Base-by-base conservation (phyloP, 2,888 invertebrate species). In the Rhingia rostrata region DNA sequence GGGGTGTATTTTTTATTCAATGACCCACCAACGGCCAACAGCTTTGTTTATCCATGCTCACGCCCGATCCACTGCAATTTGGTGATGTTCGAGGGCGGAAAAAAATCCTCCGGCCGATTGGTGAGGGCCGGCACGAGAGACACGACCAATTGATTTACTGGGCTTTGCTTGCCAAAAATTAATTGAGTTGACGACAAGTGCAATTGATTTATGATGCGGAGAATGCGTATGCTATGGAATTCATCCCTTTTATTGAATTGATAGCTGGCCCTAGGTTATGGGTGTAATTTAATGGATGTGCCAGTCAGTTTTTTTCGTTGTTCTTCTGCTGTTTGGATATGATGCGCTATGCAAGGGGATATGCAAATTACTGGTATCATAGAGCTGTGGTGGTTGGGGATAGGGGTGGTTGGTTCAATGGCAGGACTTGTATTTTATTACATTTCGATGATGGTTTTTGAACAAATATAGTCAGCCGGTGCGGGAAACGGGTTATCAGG, bases 161-260 rank as follows among this genome's bases (percentile, higher is more conserved):
- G 90, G 89, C 88, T 90, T 90, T 90, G 90, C 90, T 91, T 90
- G 91, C 91, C 91, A 91, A 90, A 90, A 90, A 90, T 90, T 90
- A 90, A 90, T 91, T 90, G 91, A 90, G 90, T 90, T 90, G 90
- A 90, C 90, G 91, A 90, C 90, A 90, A 91, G 91, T 91, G 91
- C 91, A 90, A 90, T 90, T 90, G 90, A 90, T 90, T 90, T 90
- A 91, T 90, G 90, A 66, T 74, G 63, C 64, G 73, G 58, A 51
- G 74, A 73, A 84, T 79, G 83, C 83, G 73, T 79, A 67, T 84
- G 83, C 73, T 74, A 33, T 79, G 79, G 72, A 64, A 79, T 83
- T 73, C 83, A 74, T 83, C 67, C 79, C 83, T 73, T 79, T 79
- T 79, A 73, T 83, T 83, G 82, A 73, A 83, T 67, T 83, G 82